Percentiles rank a stretch among this genome's conserved stretches.
phyloP scores from a whole-genome alignment of 2,113 vertebrate genomes.

The Lampris incognitus region DNA sequence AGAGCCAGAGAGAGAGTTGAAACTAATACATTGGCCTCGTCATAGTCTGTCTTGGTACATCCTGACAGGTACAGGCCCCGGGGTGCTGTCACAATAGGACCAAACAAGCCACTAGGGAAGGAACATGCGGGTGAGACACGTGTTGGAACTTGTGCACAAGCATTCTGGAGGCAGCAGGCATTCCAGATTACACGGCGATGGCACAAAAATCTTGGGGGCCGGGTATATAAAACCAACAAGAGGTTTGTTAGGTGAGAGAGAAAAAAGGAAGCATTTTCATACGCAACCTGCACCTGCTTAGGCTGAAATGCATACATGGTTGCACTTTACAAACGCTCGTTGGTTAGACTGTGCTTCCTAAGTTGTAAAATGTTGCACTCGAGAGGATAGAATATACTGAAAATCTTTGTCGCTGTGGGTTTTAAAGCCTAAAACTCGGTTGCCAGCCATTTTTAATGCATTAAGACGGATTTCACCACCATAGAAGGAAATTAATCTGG shows the following conservation, averaged over 20 bases:
- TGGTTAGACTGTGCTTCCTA: neutral
- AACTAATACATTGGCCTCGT: conserved; percentile 59
- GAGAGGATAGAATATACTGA: no score
- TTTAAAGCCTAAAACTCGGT: neutral
- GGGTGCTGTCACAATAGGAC: conserved; percentile 64
- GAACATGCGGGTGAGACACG: conserved; percentile 34
- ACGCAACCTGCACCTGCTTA: conserved; percentile 25
- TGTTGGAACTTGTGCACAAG: conserved; percentile 62
- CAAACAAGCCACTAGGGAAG: conserved; percentile 63
- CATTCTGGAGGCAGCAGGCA: conserved; percentile 33
- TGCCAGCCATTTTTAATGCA: neutral
- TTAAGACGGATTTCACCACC: neutral
- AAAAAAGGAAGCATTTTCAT: conserved; percentile 16
- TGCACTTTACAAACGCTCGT: neutral
- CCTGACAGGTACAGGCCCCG: conserved; percentile 57
- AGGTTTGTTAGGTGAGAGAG: conserved; percentile 36
- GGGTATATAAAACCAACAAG: conserved; percentile 30
- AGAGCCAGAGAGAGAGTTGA: conserved; percentile 26
- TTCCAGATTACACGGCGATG: conserved; percentile 56
- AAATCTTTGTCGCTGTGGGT: neutral
- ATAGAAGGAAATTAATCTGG: neutral
- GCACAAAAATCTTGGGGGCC: conserved; percentile 28
- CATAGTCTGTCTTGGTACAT: conserved; percentile 33
- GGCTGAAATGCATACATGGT: conserved; percentile 13
- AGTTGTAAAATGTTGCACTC: no score